Evolutionary conservation across 2,888 invertebrate species (phyloP).

Genomic region (Nowickia ferox): DNA sequence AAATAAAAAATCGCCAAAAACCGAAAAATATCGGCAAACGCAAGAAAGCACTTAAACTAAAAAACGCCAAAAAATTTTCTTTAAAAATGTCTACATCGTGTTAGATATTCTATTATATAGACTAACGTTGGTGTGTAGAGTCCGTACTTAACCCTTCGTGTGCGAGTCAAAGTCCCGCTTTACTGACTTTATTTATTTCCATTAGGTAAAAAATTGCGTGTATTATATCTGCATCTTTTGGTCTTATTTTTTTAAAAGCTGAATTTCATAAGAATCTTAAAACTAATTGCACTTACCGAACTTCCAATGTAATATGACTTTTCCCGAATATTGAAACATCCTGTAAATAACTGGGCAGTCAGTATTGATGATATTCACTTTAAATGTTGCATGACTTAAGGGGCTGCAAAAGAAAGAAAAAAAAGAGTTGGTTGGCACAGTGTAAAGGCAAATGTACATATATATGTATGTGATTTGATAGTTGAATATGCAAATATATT

Average conservation of each 20-base stretch:
- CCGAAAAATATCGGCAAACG: neutral
- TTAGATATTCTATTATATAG: no score
- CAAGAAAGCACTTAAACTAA: neutral
- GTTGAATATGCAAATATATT: constrained; percentile 69
- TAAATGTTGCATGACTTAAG: constrained; percentile 42
- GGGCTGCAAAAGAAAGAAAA: neutral
- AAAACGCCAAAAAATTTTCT: neutral
- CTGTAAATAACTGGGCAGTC: constrained; percentile 8
- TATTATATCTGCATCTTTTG: no score
- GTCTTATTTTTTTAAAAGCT: no score
- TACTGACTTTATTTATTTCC: no score
- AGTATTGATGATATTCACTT: constrained; percentile 19
- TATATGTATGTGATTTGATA: constrained; percentile 26
- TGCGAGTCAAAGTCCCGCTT: no score
- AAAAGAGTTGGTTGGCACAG: neutral
- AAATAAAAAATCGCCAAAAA: no score
- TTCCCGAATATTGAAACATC: neutral
- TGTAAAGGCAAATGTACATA: neutral
- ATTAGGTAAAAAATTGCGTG: no score
- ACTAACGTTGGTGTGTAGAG: no score
- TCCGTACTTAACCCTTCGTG: no score
- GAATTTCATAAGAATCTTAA: no score
- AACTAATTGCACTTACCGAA: no score
- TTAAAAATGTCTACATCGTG: neutral
- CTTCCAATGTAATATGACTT: neutral